Conservation (phyloP, 2,888 invertebrate species). For the Ichneumoninae sp. region DNA sequence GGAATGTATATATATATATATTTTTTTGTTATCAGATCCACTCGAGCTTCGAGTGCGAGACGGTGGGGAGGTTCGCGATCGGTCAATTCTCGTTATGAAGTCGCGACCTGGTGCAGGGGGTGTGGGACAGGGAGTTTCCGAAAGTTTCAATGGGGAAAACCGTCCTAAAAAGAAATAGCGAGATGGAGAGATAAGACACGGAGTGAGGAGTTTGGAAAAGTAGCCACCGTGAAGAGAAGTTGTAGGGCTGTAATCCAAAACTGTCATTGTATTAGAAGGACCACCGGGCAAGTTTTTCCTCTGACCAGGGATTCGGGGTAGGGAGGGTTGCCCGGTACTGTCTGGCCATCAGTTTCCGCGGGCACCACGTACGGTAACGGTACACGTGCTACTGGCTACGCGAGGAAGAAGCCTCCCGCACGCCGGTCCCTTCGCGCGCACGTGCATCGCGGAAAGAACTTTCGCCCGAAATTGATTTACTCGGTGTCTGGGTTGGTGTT, state of each 20-base stretch:
- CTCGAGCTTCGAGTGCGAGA: constrained; percentile 11
- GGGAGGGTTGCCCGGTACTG: constrained; percentile 5
- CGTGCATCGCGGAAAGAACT: constrained; percentile 58
- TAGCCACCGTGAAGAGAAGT: constrained; percentile 68
- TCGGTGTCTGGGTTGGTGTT: constrained; percentile 25
- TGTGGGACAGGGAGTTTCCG: background rate
- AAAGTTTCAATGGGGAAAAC: constrained; percentile 56
- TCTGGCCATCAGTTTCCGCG: constrained; percentile 2
- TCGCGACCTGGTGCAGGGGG: constrained; percentile 19
- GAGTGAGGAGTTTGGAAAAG: constrained; percentile 61
- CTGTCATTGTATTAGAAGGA: constrained; percentile 74
- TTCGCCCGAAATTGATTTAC: constrained; percentile 66
- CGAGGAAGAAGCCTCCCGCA: background rate
- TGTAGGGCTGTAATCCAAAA: constrained; percentile 76
- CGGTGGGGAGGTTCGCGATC: constrained; percentile 16
- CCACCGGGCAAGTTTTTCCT: constrained; percentile 62
- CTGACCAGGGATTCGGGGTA: constrained; percentile 30
- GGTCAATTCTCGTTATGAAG: constrained; percentile 60
- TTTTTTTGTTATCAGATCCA: too few species aligned
- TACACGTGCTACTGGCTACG: constrained; percentile 29
- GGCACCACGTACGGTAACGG: constrained; percentile 39
- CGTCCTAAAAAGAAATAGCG: background rate
- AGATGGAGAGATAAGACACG: constrained; percentile 44
- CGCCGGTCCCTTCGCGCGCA: constrained; percentile 37
- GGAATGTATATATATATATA: too few species aligned